These are phyloP conservation scores for Alauda arvensis DNA, from an alignment of 2,797 vertebrate species.

Conservation along the genomic window DNA sequence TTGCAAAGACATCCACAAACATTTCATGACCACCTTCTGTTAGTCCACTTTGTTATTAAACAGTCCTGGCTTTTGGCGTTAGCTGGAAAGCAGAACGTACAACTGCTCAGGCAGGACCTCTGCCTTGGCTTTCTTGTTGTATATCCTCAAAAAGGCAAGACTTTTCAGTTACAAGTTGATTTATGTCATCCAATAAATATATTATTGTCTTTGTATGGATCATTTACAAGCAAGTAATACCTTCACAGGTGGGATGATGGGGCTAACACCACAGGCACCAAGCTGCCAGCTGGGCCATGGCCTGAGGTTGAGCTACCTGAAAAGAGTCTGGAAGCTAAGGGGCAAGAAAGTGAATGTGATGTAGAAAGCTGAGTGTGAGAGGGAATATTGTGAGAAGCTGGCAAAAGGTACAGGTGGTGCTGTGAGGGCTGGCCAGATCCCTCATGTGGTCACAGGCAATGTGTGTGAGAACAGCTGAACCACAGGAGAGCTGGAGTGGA, in stretches of 20 bases:
- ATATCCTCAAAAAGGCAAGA: not conserved
- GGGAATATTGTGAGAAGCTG: not conserved
- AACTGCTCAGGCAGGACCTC: not conserved
- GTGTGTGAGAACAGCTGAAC: not conserved
- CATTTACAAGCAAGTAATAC: not conserved
- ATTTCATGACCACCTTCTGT: constrained; percentile 45
- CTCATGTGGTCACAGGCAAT: not conserved
- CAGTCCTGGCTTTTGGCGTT: not conserved
- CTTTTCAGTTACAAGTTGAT: not conserved
- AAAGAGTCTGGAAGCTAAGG: not conserved
- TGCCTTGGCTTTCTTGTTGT: not conserved
- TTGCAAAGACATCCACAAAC: constrained; percentile 42
- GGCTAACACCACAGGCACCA: not conserved
- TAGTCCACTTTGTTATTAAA: constrained; percentile 16
- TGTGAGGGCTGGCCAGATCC: not conserved
- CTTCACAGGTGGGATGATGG: not conserved
- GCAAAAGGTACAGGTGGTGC: not conserved
- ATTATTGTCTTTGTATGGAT: not conserved
- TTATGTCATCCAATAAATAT: not conserved
- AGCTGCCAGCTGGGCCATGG: not conserved
- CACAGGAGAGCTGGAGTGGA: not conserved
- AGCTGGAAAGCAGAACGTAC: not conserved
- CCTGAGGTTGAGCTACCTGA: not conserved
- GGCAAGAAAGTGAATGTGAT: not conserved
- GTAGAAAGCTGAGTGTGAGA: not conserved